Evolutionary conservation across 2,888 invertebrate species (phyloP).

Genomic region (Dynastes grantii): DNA sequence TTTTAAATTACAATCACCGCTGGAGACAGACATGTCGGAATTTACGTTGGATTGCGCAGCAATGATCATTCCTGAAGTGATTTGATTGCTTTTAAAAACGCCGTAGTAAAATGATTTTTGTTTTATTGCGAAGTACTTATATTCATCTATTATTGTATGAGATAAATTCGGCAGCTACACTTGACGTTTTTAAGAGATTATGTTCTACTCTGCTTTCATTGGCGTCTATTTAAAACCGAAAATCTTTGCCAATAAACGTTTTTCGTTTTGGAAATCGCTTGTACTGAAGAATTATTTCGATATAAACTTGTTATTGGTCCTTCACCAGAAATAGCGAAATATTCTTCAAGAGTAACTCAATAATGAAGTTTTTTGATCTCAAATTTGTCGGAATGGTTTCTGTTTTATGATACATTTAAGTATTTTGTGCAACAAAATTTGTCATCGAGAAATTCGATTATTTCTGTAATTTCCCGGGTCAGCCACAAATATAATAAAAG

Average conservation of each 20-base stretch:
- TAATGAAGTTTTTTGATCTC: too few species aligned
- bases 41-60: background rate
- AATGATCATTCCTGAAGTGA: background rate
- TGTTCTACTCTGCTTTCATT: background rate
- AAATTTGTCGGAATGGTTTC: too few species aligned
- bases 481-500: too few species aligned
- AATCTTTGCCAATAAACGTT: conserved; percentile 21
- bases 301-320: too few species aligned
- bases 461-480: too few species aligned
- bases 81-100: background rate
- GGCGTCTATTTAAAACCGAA: conserved; percentile 31
- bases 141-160: conserved; percentile 14
- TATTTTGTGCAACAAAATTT: too few species aligned
- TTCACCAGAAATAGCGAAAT: too few species aligned
- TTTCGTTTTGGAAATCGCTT: background rate
- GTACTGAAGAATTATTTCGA: background rate
- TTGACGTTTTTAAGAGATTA: conserved; percentile 24
- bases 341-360: too few species aligned
- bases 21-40: background rate
- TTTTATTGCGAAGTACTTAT: conserved; percentile 8
- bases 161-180: conserved; percentile 22
- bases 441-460: too few species aligned
- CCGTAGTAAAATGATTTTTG: background rate
- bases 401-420: too few species aligned
- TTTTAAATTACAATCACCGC: background rate